Evolutionary conservation across 2,113 vertebrate species (phyloP), one percentile per base, ranked within the genome.

Genomic region (Cyprinus carpio): DNA sequence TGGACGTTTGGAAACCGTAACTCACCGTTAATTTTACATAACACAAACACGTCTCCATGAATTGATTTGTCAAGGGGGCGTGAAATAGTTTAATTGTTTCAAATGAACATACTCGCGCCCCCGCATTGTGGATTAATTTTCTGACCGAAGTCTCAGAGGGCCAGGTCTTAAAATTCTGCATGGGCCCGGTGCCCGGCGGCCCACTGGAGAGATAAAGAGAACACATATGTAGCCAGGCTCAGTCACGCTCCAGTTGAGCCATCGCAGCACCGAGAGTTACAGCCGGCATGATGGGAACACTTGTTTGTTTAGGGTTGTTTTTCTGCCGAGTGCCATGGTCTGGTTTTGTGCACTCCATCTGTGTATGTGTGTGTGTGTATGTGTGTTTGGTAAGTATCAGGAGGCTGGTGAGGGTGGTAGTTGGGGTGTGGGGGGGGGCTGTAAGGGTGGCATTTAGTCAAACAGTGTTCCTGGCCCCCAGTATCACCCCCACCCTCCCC

Each of bases 371-470:
- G 56, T 16, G 56, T 72, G 46, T 75, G 56, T 16, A 43, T 72
- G 46, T 75, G 64, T 34, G 72, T 85, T 87, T 49, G 81, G 60
- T 86, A 76, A 80, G 81, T 88, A 82, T 88, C 86, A 84, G 84
- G 85, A 82, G 75, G 49, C 71, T 88, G 80, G 67, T 82, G 71
- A 20, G 43, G 82, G 37, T 20, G 77, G n/a, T 54, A 11, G 10
- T n/a, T 60, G 58, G 65, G 4, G 25, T n/a, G 46, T 43, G 7
- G 43, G 15, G 60, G 72, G 46, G 54, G 31, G 46, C 6, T 37
- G 34, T 37, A 89, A 93, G 93, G 90, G 92, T 94, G 94, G 93
- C 93, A 95, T 95, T 94, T 90, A 91, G 92, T 93, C 94, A 94
- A 91, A 94, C 92, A 91, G 91, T 92, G 91, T 86, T 92, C 69